phyloP scores from a whole-genome alignment of 2,888 invertebrate species.

The Thalpophila matura region DNA sequence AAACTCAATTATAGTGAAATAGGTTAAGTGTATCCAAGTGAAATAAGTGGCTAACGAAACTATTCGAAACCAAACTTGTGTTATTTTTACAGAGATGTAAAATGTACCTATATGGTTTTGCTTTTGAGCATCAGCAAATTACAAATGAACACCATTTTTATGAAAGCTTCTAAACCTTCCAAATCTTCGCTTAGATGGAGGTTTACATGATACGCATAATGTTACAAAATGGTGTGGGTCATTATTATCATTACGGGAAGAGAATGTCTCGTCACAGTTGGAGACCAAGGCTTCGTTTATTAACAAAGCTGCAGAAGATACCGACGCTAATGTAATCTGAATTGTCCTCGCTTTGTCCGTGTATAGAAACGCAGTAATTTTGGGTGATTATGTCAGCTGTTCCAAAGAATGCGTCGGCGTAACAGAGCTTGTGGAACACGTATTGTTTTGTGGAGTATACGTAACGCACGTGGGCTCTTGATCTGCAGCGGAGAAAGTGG shows the following conservation, averaged over 20 bases:
- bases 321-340: conserved; percentile 71
- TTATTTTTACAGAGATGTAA: conserved; percentile 9
- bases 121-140: conserved; percentile 17
- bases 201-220: conserved; percentile 61
- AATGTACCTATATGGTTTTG: neutral
- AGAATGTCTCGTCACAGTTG: conserved; percentile 81
- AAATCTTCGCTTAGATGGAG: conserved; percentile 37
- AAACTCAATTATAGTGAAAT: conserved; percentile 40
- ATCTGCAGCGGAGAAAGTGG: conserved; percentile 85
- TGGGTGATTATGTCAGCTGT: conserved; percentile 85
- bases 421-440: conserved; percentile 74
- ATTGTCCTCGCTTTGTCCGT: conserved; percentile 79
- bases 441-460: conserved; percentile 80
- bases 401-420: conserved; percentile 81
- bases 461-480: conserved; percentile 83
- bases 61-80: conserved; percentile 27
- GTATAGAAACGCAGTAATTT: conserved; percentile 81
- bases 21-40: conserved; percentile 31
- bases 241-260: conserved; percentile 77
- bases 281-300: conserved; percentile 84
- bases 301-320: conserved; percentile 80
- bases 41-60: conserved; percentile 27
- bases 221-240: conserved; percentile 74
- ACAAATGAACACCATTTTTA: conserved; percentile 16
- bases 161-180: conserved; percentile 15